Conservation (phyloP, 1,140 invertebrate genomes). For the Habropoda laboriosa region DNA sequence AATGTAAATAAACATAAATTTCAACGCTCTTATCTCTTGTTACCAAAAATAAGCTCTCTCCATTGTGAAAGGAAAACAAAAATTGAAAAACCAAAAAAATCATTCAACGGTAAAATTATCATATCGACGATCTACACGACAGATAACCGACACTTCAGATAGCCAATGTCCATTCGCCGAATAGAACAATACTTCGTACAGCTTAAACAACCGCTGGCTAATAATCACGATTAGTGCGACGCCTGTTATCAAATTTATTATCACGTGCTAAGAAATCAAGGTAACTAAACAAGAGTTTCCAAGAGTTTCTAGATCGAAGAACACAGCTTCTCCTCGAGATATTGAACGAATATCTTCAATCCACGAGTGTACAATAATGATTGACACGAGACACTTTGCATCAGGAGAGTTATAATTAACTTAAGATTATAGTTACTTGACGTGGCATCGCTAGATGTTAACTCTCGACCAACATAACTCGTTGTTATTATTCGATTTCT, state of each 20-base stretch:
- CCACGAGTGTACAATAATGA: not conserved
- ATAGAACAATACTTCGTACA: slow-evolving; percentile 56
- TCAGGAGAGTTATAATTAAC: not conserved
- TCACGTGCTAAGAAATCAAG: not conserved
- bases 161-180: slow-evolving; percentile 33
- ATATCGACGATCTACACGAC: too few species aligned
- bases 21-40: too few species aligned
- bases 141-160: too few species aligned
- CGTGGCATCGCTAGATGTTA: not conserved
- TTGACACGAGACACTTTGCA: not conserved
- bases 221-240: slow-evolving; percentile 31
- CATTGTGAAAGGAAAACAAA: too few species aligned
- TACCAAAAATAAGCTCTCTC: too few species aligned
- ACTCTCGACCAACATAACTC: not conserved
- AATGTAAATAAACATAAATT: too few species aligned
- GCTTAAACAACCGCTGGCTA: slow-evolving; percentile 57
- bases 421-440: not conserved
- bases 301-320: not conserved
- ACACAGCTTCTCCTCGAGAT: not conserved
- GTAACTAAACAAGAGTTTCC: too few species aligned
- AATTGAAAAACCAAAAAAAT: too few species aligned
- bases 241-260: slow-evolving; percentile 56
- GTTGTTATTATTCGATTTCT: not conserved
- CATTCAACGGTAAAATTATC: too few species aligned
- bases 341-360: not conserved